phyloP scores from a whole-genome alignment of 2,888 invertebrate species.

The Cremastobaeus sp. region DNA sequence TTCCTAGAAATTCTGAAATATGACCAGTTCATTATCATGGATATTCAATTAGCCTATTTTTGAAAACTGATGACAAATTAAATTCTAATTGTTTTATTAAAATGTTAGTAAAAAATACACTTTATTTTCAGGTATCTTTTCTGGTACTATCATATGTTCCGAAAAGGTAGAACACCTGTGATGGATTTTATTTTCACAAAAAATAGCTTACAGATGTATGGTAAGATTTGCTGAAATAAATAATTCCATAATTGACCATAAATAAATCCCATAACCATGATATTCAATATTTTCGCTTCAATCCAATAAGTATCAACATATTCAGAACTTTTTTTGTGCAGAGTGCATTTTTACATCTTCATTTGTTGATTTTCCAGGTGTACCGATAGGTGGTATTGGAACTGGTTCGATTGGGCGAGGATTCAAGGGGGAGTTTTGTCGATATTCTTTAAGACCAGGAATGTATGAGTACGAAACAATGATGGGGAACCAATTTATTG shows the following conservation, averaged over 20 bases:
- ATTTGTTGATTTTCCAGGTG: slow-evolving; percentile 81
- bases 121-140: slow-evolving; percentile 83
- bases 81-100: background rate
- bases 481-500: slow-evolving; percentile 93
- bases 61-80: no score
- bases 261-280: no score
- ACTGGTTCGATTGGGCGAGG: slow-evolving; percentile 93
- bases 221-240: slow-evolving; percentile 78
- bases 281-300: background rate
- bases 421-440: slow-evolving; percentile 94
- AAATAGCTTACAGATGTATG: slow-evolving; percentile 90
- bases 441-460: slow-evolving; percentile 93
- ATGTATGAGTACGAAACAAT: slow-evolving; percentile 91
- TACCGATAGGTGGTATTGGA: slow-evolving; percentile 90
- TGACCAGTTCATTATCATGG: no score
- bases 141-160: slow-evolving; percentile 83
- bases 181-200: slow-evolving; percentile 89
- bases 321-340: no score
- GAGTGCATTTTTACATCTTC: background rate
- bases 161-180: slow-evolving; percentile 84
- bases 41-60: no score
- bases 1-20: no score
- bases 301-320: background rate
- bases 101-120: slow-evolving; percentile 1
- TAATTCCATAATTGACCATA: no score